phyloP scores from a whole-genome alignment of 2,113 vertebrate species.

The Forbesichthys papilliferus region DNA sequence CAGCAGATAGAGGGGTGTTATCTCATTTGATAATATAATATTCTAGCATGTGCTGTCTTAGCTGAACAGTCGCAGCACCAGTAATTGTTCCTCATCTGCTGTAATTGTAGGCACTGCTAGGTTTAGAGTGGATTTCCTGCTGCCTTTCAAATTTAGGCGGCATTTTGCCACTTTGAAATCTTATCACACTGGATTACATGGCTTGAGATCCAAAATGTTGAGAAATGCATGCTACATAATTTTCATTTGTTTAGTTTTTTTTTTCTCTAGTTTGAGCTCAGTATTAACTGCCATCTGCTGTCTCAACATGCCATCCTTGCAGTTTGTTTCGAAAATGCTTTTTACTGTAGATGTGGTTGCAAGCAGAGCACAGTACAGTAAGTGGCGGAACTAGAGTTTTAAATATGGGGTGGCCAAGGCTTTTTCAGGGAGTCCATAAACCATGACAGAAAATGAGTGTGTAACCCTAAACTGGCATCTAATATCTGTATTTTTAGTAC shows the following conservation, averaged over 20 bases:
- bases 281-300: slow-evolving; percentile 42
- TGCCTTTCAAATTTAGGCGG: slow-evolving; percentile 63
- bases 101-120: slow-evolving; percentile 52
- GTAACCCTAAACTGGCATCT: no score
- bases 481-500: no score
- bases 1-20: slow-evolving; percentile 17
- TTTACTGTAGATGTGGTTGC: slow-evolving; percentile 16
- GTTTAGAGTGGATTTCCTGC: slow-evolving; percentile 63
- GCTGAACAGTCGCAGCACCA: slow-evolving; percentile 29
- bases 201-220: slow-evolving; percentile 46
- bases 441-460: no score
- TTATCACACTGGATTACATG: slow-evolving; percentile 70
- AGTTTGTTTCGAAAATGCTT: slow-evolving; percentile 35
- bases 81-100: slow-evolving; percentile 56
- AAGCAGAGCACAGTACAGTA: slow-evolving; percentile 11
- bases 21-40: slow-evolving; percentile 51
- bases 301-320: slow-evolving; percentile 26
- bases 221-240: slow-evolving; percentile 25
- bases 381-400: no score
- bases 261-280: slow-evolving; percentile 40
- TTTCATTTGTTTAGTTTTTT: no score
- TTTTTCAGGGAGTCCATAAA: no score
- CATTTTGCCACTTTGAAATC: slow-evolving; percentile 63
- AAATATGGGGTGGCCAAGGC: no score
- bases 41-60: slow-evolving; percentile 35